These are phyloP conservation scores for Anguilla rostrata DNA, from an alignment of 2,113 vertebrate species.

Conservation along the genomic window DNA sequence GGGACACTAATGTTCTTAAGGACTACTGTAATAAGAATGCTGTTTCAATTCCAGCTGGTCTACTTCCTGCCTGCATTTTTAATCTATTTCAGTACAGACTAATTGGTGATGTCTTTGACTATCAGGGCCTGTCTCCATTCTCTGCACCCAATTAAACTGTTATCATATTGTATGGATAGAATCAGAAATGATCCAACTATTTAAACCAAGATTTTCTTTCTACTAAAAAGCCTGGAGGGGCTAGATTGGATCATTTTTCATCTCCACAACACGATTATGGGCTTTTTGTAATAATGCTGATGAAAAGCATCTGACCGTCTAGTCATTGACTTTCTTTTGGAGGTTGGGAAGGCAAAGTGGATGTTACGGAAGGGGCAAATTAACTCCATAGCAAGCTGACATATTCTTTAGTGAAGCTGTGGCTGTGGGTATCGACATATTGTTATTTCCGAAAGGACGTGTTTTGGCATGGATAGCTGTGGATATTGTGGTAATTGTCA, in stretches of 20 bases:
- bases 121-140: background rate
- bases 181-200: slow-evolving; percentile 9
- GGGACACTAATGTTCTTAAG: background rate
- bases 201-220: background rate
- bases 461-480: background rate
- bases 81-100: background rate
- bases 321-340: background rate
- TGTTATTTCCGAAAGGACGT: background rate
- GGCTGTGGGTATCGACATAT: background rate
- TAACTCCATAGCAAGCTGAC: background rate
- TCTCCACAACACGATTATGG: background rate
- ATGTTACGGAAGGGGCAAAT: background rate
- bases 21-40: background rate
- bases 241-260: background rate
- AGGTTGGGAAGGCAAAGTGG: background rate
- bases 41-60: background rate
- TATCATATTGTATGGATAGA: background rate
- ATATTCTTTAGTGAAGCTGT: background rate
- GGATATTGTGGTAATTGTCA: background rate
- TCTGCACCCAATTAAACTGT: slow-evolving; percentile 11
- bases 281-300: background rate
- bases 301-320: background rate
- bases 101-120: slow-evolving; percentile 9
- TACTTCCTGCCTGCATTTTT: background rate
- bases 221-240: background rate